Evolutionary conservation across 2,797 vertebrate species (phyloP), one percentile per base, ranked within the genome.

Genomic region (Selene dorsalis): DNA sequence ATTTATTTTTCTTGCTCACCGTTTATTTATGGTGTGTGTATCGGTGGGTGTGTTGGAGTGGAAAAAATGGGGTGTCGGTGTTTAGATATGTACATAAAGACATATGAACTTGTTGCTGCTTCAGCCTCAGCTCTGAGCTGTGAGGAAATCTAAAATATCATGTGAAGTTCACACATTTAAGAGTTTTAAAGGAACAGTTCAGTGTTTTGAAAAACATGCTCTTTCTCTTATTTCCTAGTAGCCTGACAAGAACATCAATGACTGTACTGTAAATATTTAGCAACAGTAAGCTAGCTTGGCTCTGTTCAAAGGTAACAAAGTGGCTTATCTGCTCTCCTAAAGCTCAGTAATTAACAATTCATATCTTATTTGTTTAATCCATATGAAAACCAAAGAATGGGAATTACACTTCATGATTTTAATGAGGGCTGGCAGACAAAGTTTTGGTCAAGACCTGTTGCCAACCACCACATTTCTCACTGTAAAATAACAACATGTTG

Each of bases 1-100:
- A 90, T 89, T 84, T 87, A 77, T 88, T 93, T 92, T 90, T 73
- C 65, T 87, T 79, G 45, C 70, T 73, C 4, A 6, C 39, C 79
- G 79, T 86, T 92, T 90, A 89, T 90, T 88, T 87, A 70, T 76
- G 61, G 52, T 66, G 62, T 69, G 70, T 50, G n/a, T 82, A 68
- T 66, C 48, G 3, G 57, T 79, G 39, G 52, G 67, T 77, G 82
- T 76, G 73, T 66, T 59, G 59, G 56, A 65, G 60, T 28, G 68
- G 32, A 43, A 73, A 69, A 82, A 84, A 77, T 62, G 8, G 30
- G 48, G 55, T 78, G 70, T 75, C 43, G 26, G 39, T 77, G 43
- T 82, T 47, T 72, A 77, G n/a, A 60, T 82, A 60, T 79, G 38
- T 62, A 39, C 22, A 20, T 20, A 41, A 60, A 38, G 57, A 30